Evolutionary conservation across 2,888 invertebrate species (phyloP).

Genomic region (Petrolisthes cinctipes): DNA sequence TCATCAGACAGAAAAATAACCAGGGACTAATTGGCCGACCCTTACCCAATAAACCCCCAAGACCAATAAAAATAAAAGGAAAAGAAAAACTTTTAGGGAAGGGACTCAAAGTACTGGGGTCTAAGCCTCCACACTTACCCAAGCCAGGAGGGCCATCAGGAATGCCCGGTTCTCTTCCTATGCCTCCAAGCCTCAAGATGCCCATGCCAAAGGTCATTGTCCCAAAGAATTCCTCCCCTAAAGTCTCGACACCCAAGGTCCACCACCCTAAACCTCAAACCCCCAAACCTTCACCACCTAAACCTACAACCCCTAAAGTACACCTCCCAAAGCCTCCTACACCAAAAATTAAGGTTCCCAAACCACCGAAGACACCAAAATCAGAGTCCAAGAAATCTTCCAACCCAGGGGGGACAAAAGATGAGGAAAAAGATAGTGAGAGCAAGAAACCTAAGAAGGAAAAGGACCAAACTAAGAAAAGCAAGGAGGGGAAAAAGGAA

Average conservation of each 20-base stretch:
- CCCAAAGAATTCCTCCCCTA: constrained; percentile 35
- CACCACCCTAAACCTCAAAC: constrained; percentile 27
- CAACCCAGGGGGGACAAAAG: constrained; percentile 20
- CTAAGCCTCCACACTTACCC: constrained; percentile 20
- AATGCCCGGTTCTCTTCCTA: constrained; percentile 30
- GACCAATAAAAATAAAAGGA: constrained; percentile 29
- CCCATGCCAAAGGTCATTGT: constrained; percentile 50
- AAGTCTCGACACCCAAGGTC: constrained; percentile 22
- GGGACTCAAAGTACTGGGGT: constrained; percentile 31
- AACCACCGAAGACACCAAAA: constrained; percentile 42
- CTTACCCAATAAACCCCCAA: constrained; percentile 18
- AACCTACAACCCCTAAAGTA: constrained; percentile 26
- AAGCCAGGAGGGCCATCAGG: constrained; percentile 7
- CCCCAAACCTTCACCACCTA: constrained; percentile 31
- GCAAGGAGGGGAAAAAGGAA: constrained; percentile 48
- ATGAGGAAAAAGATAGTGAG: constrained; percentile 22
- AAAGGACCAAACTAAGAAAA: constrained; percentile 42
- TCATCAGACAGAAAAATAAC: constrained; percentile 60
- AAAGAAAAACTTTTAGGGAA: constrained; percentile 26
- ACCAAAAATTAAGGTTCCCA: constrained; percentile 41
- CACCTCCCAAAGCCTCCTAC: constrained; percentile 26
- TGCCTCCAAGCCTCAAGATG: constrained; percentile 63
- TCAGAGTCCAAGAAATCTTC: constrained; percentile 24
- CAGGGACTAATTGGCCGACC: constrained; percentile 21
- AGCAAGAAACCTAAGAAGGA: constrained; percentile 44